A percentile compares a stretch with the other conserved stretches of the same genome.
Evolutionary conservation across 2,113 vertebrate genomes (phyloP).

Genomic region (Abramis brama): DNA sequence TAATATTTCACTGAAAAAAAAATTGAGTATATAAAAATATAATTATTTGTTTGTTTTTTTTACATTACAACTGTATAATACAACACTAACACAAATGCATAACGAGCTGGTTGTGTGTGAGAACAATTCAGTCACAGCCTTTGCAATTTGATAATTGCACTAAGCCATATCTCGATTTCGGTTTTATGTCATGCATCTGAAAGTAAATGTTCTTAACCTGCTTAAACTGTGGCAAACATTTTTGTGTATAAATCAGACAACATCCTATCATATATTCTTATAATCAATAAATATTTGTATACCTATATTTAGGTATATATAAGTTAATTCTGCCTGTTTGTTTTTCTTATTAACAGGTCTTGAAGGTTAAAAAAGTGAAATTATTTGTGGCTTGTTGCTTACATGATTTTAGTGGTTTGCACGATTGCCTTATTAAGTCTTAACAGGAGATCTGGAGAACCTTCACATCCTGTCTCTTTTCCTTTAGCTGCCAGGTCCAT

Average conservation of each 20-base stretch:
- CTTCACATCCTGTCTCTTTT: slow-evolving; percentile 2
- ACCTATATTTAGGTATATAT: background rate
- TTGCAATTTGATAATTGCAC: background rate
- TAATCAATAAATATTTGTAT: background rate
- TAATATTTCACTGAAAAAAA: background rate
- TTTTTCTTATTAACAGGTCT: background rate
- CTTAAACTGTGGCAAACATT: background rate
- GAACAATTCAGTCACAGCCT: background rate
- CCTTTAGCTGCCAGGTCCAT: background rate
- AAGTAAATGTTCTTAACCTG: background rate
- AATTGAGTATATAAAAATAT: no score
- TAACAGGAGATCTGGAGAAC: background rate
- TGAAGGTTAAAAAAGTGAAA: no score
- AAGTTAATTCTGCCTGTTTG: background rate
- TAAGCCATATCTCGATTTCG: no score
- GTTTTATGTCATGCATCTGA: background rate
- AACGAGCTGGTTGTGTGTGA: background rate
- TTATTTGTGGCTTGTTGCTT: background rate
- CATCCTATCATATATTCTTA: background rate
- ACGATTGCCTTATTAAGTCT: background rate
- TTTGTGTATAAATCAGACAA: background rate
- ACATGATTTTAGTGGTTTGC: background rate
- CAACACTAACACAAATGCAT: background rate
- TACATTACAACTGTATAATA: background rate
- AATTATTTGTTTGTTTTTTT: background rate